Evolutionary conservation across 2,888 invertebrate species (phyloP).

Genomic region (Nemotelus pantherinus): DNA sequence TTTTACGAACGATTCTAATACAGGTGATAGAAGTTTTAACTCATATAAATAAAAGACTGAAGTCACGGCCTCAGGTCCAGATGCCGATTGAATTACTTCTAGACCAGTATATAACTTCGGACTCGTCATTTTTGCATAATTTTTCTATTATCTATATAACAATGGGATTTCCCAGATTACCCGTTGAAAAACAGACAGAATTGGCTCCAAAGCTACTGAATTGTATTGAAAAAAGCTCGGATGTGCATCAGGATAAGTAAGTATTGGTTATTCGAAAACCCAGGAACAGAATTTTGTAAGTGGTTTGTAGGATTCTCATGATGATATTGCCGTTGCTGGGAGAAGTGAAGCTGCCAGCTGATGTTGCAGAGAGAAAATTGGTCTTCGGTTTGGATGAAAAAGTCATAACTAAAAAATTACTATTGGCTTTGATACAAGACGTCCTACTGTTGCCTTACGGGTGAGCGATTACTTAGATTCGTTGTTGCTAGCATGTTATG

Average conservation of each 20-base stretch:
- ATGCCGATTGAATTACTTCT: constrained; percentile 86
- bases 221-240: constrained; percentile 82
- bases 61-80: constrained; percentile 83
- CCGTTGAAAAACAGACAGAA: constrained; percentile 77
- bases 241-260: constrained; percentile 85
- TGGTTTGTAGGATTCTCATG: constrained; percentile 74
- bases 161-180: constrained; percentile 87
- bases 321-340: constrained; percentile 83
- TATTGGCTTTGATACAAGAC: constrained; percentile 83
- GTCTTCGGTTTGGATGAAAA: constrained; percentile 78
- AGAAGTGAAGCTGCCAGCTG: constrained; percentile 72
- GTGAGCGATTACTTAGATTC: constrained; percentile 64
- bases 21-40: constrained; percentile 92
- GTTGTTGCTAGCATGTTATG: constrained; percentile 13
- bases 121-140: constrained; percentile 83
- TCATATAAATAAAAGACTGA: constrained; percentile 90
- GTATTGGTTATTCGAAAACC: background rate
- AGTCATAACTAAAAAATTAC: constrained; percentile 66
- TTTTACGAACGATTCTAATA: constrained; percentile 24
- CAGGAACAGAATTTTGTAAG: background rate
- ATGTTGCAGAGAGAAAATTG: constrained; percentile 71
- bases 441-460: constrained; percentile 86
- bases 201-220: constrained; percentile 79
- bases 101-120: constrained; percentile 80
- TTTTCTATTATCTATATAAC: constrained; percentile 94